Evolutionary conservation across 2,113 vertebrate species (phyloP), one percentile per base, ranked within the genome.

Genomic region (Actenoides hombroni): DNA sequence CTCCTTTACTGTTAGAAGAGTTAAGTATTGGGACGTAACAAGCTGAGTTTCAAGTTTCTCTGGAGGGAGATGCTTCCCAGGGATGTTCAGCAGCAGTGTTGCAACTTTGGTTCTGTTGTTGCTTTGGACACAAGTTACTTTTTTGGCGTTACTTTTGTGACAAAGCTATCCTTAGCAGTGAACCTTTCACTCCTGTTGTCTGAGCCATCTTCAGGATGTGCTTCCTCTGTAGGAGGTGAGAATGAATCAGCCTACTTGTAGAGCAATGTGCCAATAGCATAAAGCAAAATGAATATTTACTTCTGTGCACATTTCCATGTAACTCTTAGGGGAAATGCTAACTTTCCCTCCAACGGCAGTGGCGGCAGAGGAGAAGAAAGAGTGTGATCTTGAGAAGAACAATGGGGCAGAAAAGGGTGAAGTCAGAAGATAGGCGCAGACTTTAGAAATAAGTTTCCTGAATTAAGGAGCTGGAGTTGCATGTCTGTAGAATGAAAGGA

Each of bases 191-290:
- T 96, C 25, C 48, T 90, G 59, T 63, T 93, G 39, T 54, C 65
- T 92, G 71, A 94, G 79, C 85, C 71, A 92, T 25, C 42, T 90
- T 77, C 68, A 39, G 88, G 60, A 77, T 53, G 16, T 80, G 44
- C 49, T 49, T 81, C 70, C 94, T 68, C 39, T 78, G 65, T 88
- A 75, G 91, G 89, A 95, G 78, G 63, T 92, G 93, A 69, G 78
- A 73, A 73, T 84, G 80, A 93, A 35, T 48, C 37, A 57, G n/a
- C 76, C 82, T 92, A 64, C 90, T 78, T 13, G 3, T 6, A 75
- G 12, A 90, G 39, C 1, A 1, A 7, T 67, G 24, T 93, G 69
- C 86, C 64, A 78, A 6, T 40, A 86, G 37, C 48, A 40, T 68
- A 87, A 93, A 70, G 31, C 69, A 92, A 33, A 88, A 74, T 40